phyloP scores from a whole-genome alignment of 1,140 invertebrate species.

The Chrysopa pallens region DNA sequence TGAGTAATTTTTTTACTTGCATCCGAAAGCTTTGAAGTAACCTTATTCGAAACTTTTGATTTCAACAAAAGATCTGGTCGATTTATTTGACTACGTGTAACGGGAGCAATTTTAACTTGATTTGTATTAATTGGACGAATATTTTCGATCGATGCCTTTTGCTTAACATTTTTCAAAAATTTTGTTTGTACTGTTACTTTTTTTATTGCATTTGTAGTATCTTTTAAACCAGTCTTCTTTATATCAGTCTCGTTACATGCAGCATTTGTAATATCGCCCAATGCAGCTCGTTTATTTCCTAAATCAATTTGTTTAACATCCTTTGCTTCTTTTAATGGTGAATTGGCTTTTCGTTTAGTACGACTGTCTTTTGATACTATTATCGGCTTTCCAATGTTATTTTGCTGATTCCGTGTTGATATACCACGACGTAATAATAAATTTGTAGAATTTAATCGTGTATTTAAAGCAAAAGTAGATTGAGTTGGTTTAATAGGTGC shows the following conservation, averaged over 20 bases:
- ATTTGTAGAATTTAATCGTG: background rate
- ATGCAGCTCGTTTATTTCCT: conserved; percentile 42
- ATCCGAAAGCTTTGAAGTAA: conserved; percentile 23
- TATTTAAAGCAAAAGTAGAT: background rate
- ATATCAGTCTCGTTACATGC: conserved; percentile 19
- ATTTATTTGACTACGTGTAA: background rate
- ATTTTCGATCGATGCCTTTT: conserved; percentile 8
- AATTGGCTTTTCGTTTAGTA: conserved; percentile 33
- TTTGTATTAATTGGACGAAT: conserved; percentile 19
- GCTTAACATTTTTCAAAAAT: conserved; percentile 27
- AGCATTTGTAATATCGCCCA: conserved; percentile 60
- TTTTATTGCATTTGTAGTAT: conserved; percentile 16
- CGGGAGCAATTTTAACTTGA: conserved; percentile 19
- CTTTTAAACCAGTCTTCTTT: conserved; percentile 9
- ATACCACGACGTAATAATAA: conserved; percentile 18
- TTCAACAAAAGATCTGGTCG: conserved; percentile 15
- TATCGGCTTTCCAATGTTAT: background rate
- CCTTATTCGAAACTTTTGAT: conserved; percentile 28
- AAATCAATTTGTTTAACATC: conserved; percentile 8
- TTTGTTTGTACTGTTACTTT: conserved; percentile 31
- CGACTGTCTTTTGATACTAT: background rate
- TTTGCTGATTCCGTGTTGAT: conserved; percentile 21
- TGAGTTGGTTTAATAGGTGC: background rate
- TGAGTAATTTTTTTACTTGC: conserved; percentile 23
- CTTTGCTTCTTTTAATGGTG: conserved; percentile 28